Percentiles rank a stretch among this genome's conserved stretches.
Conservation (phyloP, 2,797 vertebrate species). For the Xenopus petersii region DNA sequence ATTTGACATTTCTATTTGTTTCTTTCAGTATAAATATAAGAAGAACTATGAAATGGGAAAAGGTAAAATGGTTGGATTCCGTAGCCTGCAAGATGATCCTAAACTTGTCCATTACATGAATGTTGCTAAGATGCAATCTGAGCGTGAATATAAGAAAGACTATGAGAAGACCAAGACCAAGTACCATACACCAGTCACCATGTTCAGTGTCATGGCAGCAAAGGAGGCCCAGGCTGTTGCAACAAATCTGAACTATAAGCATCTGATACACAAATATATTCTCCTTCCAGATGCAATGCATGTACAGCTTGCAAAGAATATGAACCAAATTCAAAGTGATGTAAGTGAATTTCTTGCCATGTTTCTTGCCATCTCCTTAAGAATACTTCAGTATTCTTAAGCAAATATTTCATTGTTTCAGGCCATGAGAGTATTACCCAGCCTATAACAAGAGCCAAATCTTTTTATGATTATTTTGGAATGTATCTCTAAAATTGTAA, state of each 20-base stretch:
- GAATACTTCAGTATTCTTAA: too few relatives aligned
- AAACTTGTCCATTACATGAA: constrained; percentile 93
- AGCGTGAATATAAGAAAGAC: constrained; percentile 90
- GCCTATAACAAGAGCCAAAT: neutral
- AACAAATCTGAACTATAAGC: constrained; percentile 81
- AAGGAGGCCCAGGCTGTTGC: constrained; percentile 80
- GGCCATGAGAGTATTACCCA: too few relatives aligned
- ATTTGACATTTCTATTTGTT: constrained; percentile 16
- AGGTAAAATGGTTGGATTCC: constrained; percentile 90
- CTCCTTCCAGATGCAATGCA: constrained; percentile 84
- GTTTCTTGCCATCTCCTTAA: too few relatives aligned
- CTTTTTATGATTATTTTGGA: neutral
- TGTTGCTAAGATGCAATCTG: constrained; percentile 87
- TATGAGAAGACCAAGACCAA: constrained; percentile 87
- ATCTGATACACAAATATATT: constrained; percentile 73
- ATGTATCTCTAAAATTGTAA: neutral
- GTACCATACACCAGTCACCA: constrained; percentile 82
- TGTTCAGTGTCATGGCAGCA: constrained; percentile 82
- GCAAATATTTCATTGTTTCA: too few relatives aligned
- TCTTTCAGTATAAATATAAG: constrained; percentile 87
- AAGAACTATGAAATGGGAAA: constrained; percentile 76
- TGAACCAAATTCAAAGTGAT: constrained; percentile 82
- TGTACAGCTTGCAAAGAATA: constrained; percentile 71
- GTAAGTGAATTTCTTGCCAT: constrained; percentile 65
- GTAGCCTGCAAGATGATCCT: constrained; percentile 90